Evolutionary conservation across 2,888 invertebrate genomes (phyloP).

Genomic region (Nemoura dubitans): DNA sequence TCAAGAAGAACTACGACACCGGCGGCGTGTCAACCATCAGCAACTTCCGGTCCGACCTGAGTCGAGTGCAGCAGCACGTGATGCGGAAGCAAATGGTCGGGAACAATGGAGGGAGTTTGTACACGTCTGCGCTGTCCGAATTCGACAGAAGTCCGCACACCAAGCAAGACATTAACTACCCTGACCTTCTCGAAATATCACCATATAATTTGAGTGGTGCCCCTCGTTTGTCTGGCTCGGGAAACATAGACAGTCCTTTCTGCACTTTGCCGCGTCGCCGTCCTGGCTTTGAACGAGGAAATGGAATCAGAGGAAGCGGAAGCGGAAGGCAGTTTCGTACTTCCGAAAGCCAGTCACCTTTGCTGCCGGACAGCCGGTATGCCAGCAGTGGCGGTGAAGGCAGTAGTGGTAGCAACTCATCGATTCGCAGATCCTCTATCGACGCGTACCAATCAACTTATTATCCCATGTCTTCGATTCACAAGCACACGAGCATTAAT

Average conservation of each 20-base stretch:
- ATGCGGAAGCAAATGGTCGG: slow-evolving; percentile 56
- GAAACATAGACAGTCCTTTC: slow-evolving; percentile 62
- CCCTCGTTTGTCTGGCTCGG: slow-evolving; percentile 59
- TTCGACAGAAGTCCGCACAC: slow-evolving; percentile 52
- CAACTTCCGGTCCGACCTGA: slow-evolving; percentile 51
- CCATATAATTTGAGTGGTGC: slow-evolving; percentile 54
- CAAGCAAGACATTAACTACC: slow-evolving; percentile 66
- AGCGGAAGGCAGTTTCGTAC: slow-evolving; percentile 45
- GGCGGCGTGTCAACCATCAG: slow-evolving; percentile 29
- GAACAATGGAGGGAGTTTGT: slow-evolving; percentile 54
- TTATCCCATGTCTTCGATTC: slow-evolving; percentile 56
- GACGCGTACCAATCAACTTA: slow-evolving; percentile 61
- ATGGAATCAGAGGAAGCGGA: slow-evolving; percentile 40
- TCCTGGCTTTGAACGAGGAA: slow-evolving; percentile 35
- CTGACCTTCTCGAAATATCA: slow-evolving; percentile 65
- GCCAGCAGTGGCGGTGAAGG: slow-evolving; percentile 78
- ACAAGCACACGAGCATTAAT: slow-evolving; percentile 58
- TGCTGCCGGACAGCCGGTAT: slow-evolving; percentile 74
- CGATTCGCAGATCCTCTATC: slow-evolving; percentile 63
- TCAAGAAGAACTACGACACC: not conserved
- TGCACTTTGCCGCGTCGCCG: slow-evolving; percentile 70
- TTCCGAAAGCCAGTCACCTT: slow-evolving; percentile 77
- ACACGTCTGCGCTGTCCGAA: slow-evolving; percentile 55
- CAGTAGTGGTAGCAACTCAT: slow-evolving; percentile 61
- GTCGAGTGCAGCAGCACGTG: slow-evolving; percentile 55